Conservation (phyloP, 2,113 vertebrate genomes). For the Rhinopomastus cyanomelas region DNA sequence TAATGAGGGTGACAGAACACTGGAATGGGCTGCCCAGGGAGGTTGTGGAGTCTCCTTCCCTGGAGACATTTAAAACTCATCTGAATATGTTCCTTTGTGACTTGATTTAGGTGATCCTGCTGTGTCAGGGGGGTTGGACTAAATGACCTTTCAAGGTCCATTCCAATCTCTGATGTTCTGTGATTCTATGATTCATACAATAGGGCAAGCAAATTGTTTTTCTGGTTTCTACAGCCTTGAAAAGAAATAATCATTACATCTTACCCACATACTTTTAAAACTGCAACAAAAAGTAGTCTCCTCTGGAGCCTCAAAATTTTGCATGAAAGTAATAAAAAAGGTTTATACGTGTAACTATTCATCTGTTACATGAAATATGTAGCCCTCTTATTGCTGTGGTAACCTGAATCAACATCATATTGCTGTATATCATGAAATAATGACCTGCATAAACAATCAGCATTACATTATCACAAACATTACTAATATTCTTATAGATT, state of each 20-base stretch:
- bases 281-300: neutral
- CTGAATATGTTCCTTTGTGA: too few relatives aligned
- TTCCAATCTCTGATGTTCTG: too few relatives aligned
- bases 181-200: too few relatives aligned
- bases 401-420: neutral
- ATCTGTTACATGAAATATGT: accelerated
- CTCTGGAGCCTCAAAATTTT: neutral
- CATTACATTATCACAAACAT: neutral
- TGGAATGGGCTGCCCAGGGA: too few relatives aligned
- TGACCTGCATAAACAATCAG: neutral
- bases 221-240: neutral
- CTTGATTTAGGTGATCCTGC: too few relatives aligned
- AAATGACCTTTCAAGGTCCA: too few relatives aligned
- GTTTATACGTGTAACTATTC: accelerated
- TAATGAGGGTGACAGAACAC: too few relatives aligned
- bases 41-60: too few relatives aligned
- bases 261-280: neutral
- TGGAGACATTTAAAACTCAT: too few relatives aligned
- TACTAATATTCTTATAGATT: neutral
- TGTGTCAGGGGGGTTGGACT: too few relatives aligned
- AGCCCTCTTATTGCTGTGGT: neutral
- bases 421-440: neutral
- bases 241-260: neutral
- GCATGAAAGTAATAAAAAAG: neutral
- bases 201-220: neutral